Evolutionary conservation across 2,888 invertebrate genomes (phyloP).

Genomic region (Tetropium fuscum): DNA sequence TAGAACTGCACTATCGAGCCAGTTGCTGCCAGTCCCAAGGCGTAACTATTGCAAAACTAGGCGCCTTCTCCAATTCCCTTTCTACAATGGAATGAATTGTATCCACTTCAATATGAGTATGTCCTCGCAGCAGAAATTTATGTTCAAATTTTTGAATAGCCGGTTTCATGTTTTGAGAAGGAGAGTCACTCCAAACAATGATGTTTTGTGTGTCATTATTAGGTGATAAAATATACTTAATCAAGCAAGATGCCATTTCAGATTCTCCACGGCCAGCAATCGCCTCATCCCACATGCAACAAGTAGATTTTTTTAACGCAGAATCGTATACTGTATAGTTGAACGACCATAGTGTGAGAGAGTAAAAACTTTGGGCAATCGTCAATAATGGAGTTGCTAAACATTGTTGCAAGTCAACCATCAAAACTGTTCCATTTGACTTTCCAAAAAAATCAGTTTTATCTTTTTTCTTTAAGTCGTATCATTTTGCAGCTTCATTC

Average conservation of each 20-base stretch:
- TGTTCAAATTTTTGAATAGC: neutral
- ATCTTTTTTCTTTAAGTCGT: neutral
- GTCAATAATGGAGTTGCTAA: conserved; percentile 35
- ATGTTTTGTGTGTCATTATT: conserved; percentile 22
- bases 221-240: too few species aligned
- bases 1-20: too few species aligned
- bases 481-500: neutral
- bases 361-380: conserved; percentile 40
- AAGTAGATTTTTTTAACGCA: conserved; percentile 29
- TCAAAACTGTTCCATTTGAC: neutral
- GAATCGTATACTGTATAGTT: conserved; percentile 38
- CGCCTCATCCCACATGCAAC: conserved; percentile 42
- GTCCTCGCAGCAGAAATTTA: neutral
- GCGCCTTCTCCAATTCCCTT: too few species aligned
- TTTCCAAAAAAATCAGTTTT: neutral
- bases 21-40: too few species aligned
- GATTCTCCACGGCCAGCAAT: conserved; percentile 32
- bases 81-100: neutral
- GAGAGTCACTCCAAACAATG: conserved; percentile 41
- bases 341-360: conserved; percentile 38
- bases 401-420: conserved; percentile 30
- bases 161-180: neutral
- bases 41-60: too few species aligned
- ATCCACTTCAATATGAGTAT: neutral
- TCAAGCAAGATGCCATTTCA: conserved; percentile 29